These are phyloP conservation scores for Chiloscyllium punctatum DNA, from an alignment of 2,797 vertebrate species.

Conservation along the genomic window DNA sequence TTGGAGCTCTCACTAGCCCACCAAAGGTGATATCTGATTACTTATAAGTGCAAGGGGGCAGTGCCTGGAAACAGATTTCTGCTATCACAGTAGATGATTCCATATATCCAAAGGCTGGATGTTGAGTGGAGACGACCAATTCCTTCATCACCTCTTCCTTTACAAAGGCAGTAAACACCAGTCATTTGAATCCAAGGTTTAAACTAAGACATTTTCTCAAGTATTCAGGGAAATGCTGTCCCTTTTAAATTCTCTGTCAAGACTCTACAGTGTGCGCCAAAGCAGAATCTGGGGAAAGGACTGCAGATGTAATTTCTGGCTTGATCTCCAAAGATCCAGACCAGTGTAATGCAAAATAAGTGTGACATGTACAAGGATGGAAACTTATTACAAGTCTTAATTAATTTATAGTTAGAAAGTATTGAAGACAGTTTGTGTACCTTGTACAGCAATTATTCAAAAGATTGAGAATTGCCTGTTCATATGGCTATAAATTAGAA, in stretches of 20 bases:
- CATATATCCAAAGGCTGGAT: background rate
- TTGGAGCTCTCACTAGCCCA: background rate
- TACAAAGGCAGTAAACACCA: background rate
- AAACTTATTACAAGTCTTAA: background rate
- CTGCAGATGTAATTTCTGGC: background rate
- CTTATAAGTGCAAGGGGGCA: background rate
- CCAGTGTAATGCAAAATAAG: background rate
- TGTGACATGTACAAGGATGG: background rate
- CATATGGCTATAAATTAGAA: background rate
- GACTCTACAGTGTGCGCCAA: background rate
- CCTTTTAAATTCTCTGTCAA: background rate
- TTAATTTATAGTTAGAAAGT: background rate
- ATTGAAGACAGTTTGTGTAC: background rate
- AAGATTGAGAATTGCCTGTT: background rate
- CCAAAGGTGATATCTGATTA: background rate
- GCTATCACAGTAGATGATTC: background rate
- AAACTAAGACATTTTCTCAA: background rate
- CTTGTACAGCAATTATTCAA: too few species aligned
- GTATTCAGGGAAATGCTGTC: background rate
- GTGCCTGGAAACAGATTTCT: background rate
- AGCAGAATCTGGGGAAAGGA: background rate
- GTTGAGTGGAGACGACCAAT: background rate
- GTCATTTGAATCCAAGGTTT: background rate
- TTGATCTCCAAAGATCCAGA: background rate
- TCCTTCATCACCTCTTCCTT: background rate